phyloP scores from a whole-genome alignment of 2,888 invertebrate species.

The Drosophila sordidapex region DNA sequence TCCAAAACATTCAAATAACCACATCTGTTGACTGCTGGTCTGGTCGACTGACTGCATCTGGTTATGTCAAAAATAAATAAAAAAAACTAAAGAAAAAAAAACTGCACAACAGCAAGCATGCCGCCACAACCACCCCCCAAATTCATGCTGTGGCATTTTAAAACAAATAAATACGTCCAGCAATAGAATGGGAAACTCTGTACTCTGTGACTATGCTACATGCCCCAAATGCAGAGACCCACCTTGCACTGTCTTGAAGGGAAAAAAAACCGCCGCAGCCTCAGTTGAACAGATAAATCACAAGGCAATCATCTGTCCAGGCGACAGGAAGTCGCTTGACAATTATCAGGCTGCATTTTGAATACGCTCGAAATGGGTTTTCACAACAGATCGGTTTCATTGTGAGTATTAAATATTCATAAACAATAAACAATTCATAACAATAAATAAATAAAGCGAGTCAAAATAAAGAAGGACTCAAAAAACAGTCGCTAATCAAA shows the following conservation, averaged over 20 bases:
- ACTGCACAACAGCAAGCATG: slow-evolving; percentile 43
- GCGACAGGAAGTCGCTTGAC: slow-evolving; percentile 48
- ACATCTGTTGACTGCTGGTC: slow-evolving; percentile 47
- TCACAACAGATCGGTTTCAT: neutral
- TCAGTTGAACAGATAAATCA: slow-evolving; percentile 47
- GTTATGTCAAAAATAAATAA: slow-evolving; percentile 38
- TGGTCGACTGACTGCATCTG: slow-evolving; percentile 30
- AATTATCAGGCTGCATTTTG: neutral
- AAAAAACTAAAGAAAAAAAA: slow-evolving; percentile 9
- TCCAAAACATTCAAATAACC: slow-evolving; percentile 33
- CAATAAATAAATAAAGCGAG: neutral
- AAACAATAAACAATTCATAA: no score
- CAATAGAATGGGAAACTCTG: slow-evolving; percentile 35
- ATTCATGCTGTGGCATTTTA: slow-evolving; percentile 11
- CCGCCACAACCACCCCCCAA: neutral
- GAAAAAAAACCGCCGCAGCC: slow-evolving; percentile 14
- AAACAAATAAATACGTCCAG: slow-evolving; percentile 68
- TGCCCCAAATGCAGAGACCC: neutral
- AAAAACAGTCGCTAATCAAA: neutral
- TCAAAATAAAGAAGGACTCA: neutral
- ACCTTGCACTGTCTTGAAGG: neutral
- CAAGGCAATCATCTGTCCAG: slow-evolving; percentile 20
- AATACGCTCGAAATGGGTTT: neutral
- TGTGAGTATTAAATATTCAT: no score
- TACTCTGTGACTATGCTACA: neutral